Evolutionary conservation across 2,888 invertebrate genomes (phyloP), one percentile per base, ranked within the genome.

Genomic region (Xylota sylvarum): DNA sequence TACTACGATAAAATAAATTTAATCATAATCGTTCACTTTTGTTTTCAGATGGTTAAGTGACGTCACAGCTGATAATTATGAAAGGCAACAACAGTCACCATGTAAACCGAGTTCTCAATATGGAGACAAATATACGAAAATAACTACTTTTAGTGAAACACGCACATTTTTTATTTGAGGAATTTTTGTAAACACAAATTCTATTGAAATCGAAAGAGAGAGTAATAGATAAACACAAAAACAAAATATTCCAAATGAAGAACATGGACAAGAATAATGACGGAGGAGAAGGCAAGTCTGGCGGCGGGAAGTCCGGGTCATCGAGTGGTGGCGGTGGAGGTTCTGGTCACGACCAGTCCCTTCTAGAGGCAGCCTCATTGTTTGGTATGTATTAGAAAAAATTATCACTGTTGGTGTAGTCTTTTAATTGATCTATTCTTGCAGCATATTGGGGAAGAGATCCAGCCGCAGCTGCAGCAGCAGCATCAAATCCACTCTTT

Each of bases 391-490:
- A 4, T 65, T 55, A 10, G 30, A 14, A 55, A 3, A 14, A 9
- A 1, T 17, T 9, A 40, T 4, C n/a, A 12, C 4, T 14, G n/a
- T 12, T 7, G 1, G 0, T 94, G 94, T 94, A 90, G 93, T 93
- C 92, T 82, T 90, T 88, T 88, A 43, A 62, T 62, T 27, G 40
- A 40, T 78, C 35, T 77, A 23, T 46, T 43, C 35, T 80, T 73
- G 86, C 89, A 96, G 97, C 97, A 83, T 97, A 97, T 93, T 97
- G 97, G 97, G 96, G 96, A 32, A 94, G 97, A 89, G 95, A 95
- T 92, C 91, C 93, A 48, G 90, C 91, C 6, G 91, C 92, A 76
- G 92, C 92, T 46, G 92, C 93, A 14, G 92, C 93, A 82, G 92
- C 93, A 72, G 92, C 93, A 65, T 90, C 92, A 43, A 92, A 92